Evolutionary conservation across 2,888 invertebrate genomes (phyloP), one percentile per base, ranked within the genome.

Genomic region (Apodemia mormo): DNA sequence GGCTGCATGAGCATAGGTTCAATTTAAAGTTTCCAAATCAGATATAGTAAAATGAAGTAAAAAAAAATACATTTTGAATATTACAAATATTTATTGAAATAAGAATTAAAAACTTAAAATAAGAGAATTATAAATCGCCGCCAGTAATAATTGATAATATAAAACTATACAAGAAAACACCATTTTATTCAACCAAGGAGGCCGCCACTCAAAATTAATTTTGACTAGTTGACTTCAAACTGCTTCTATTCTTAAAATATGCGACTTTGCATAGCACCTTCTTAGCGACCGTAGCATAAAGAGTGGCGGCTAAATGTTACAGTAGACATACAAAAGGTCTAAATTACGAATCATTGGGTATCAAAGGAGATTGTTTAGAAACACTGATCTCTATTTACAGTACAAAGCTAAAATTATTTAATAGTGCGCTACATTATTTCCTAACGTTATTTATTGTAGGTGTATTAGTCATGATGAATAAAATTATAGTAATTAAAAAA

Each of bases 81-180:
- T 92, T 93, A 92, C 92, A 93, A 92, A 92, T 92, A 91, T 80
- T 80, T 92, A 91, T 88, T 90, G 83, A 91, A 88, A 89, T 88
- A 88, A 89, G 86, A 90, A 89, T 85, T 83, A 82, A 58, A 58
- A 88, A 86, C 81, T 84, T 85, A 85, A 90, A 88, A 86, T 88
- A 88, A 87, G 85, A 49, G 49, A 49, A 85, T 85, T 85, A 85
- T 87, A 90, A 87, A 88, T 88, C 85, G 89, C 79, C 80, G 82
- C 78, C 82, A 83, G 80, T 85, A 82, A 84, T 80, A 84, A 83
- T 77, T 74, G 74, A 75, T 81, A 84, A 81, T 82, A 84, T 82
- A 84, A 78, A 82, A 82, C 77, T 79, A 78, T 80, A 80, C 75
- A 80, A 77, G 77, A 80, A 76, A 78, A 75, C 72, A 71, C 75